Evolutionary conservation across 2,888 invertebrate species (phyloP), one percentile per base, ranked within the genome.

Genomic region (Trichopria drosophilae): DNA sequence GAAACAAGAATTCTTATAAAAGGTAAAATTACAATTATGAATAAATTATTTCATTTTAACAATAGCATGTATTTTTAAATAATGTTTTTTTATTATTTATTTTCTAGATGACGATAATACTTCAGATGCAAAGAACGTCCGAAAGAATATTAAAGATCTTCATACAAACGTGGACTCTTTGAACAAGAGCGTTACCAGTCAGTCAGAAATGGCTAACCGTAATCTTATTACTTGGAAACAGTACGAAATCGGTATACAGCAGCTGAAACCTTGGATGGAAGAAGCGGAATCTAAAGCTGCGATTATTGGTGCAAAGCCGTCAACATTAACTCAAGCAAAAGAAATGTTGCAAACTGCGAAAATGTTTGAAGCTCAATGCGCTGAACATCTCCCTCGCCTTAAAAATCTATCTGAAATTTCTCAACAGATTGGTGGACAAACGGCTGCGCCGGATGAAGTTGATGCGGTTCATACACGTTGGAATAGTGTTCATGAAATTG

Each of bases 171-270:
- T 94, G 66, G 83, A 86, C 44, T 83, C 84, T 36, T 80, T 95
- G 31, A 87, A 90, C 69, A 80, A 85, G 4, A 86, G 84, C 32
- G 86, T 90, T 29, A 86, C 86, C 68, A 84, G 85, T 56, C 89
- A 92, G 69, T 85, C 87, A 9, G 84, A 85, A 62, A 81, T 85
- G 3, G 86, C 91, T 1, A 82, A 84, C 56, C 84, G 87, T 64
- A 92, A 93, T 69, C 78, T 93, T 36, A 83, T 84, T 26, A 88
- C 88, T 58, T 93, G 92, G 90, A 86, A 91, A 68, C 84, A 85
- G 64, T 93, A 92, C 74, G 90, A 93, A 75, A 81, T 83, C 34
- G 86, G 84, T 46, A 81, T 93, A 22, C 82, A 87, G 52, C 85
- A 88, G 72, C 41, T 56, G 22, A 87, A 88, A 70, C 93, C 93